These are phyloP conservation scores for Pholis gunnellus DNA, from an alignment of 2,113 vertebrate species.

Conservation along the genomic window DNA sequence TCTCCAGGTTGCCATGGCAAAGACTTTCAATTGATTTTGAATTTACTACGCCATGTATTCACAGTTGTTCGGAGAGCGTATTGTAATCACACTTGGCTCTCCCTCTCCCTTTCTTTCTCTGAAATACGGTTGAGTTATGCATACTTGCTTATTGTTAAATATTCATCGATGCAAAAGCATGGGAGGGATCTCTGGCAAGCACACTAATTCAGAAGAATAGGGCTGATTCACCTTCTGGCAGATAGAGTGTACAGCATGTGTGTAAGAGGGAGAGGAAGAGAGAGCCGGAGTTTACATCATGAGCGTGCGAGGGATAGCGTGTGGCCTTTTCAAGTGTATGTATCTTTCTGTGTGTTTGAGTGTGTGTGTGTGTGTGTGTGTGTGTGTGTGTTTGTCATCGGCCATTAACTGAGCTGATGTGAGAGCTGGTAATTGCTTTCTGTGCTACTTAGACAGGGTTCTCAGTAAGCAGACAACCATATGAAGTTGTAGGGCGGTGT, in stretches of 20 bases:
- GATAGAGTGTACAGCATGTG: conserved; percentile 24
- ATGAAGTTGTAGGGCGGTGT: conserved; percentile 28
- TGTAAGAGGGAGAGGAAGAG: conserved; percentile 22
- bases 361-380: background rate
- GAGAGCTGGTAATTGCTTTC: conserved; percentile 70
- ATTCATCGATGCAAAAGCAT: conserved; percentile 68
- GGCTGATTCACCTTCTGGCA: conserved; percentile 61
- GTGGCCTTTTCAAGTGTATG: conserved; percentile 53
- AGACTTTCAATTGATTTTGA: conserved; percentile 31
- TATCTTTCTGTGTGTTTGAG: conserved; percentile 20
- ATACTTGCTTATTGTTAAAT: conserved; percentile 60
- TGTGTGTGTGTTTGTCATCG: conserved; percentile 30
- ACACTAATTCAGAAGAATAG: conserved; percentile 52
- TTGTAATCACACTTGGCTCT: conserved; percentile 20
- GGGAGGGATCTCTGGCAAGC: conserved; percentile 50
- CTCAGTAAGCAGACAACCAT: conserved; percentile 37
- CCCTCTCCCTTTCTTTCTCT: background rate
- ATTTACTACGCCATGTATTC: conserved; percentile 27
- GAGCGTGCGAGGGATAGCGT: conserved; percentile 16
- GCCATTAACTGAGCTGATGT: conserved; percentile 60
- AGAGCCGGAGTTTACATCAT: conserved; percentile 11
- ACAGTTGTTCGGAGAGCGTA: conserved; percentile 32
- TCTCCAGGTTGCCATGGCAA: conserved; percentile 17
- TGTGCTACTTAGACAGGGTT: conserved; percentile 49
- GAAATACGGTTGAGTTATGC: conserved; percentile 38